Conservation (phyloP, 2,113 vertebrate species). For the Calyptomena viridis region DNA sequence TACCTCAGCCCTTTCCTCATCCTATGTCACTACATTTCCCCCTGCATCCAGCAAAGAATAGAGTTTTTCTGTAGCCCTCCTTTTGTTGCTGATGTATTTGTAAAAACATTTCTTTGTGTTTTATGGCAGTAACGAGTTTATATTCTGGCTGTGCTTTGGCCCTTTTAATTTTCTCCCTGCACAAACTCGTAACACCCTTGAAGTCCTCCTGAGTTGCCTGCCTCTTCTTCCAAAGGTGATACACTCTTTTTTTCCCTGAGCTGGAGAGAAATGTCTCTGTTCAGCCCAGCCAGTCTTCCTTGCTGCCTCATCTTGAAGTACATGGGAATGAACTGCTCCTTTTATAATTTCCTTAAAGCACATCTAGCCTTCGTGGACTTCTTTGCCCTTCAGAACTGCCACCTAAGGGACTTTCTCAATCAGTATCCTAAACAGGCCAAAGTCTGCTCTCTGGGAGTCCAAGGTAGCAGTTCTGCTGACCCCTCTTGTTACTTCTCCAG, state of each 20-base stretch:
- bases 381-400: neutral
- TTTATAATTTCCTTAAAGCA: neutral
- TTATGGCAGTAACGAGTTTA: neutral
- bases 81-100: no score
- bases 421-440: neutral
- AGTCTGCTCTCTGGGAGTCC: neutral
- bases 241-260: neutral
- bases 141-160: neutral
- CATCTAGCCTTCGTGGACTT: neutral
- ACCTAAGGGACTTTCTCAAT: neutral
- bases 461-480: neutral
- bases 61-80: no score
- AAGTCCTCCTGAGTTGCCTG: neutral
- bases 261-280: neutral
- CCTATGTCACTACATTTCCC: no score
- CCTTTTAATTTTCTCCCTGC: neutral
- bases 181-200: neutral
- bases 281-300: neutral
- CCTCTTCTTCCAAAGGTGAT: neutral
- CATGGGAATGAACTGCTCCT: neutral
- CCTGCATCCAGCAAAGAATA: no score
- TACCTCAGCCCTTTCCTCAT: neutral
- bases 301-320: neutral
- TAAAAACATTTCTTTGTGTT: no score
- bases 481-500: neutral